phyloP scores from a whole-genome alignment of 2,113 vertebrate genomes.

The Aldabrachelys gigantea region DNA sequence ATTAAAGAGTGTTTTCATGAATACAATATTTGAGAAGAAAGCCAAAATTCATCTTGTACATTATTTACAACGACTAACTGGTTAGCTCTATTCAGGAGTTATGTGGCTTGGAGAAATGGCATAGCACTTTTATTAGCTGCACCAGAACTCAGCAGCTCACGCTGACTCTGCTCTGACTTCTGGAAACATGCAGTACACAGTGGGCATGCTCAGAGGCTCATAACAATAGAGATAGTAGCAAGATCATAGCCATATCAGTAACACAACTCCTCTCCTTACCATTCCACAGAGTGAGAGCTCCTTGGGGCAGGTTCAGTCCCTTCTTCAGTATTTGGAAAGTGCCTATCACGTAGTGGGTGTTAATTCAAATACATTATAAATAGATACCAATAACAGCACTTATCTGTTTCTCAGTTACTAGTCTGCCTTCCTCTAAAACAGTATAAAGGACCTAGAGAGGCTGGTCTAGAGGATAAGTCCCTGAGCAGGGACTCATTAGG shows the following conservation, averaged over 20 bases:
- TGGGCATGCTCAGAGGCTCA: background rate
- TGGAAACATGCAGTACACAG: background rate
- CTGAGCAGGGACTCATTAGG: background rate
- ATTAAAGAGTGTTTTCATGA: background rate
- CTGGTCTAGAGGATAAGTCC: background rate
- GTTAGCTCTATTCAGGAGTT: background rate
- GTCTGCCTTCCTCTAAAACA: background rate
- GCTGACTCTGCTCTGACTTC: background rate
- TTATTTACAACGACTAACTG: background rate
- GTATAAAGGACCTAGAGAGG: background rate
- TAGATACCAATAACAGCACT: background rate
- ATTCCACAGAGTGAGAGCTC: background rate
- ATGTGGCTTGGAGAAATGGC: background rate
- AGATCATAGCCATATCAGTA: background rate
- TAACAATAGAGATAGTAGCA: accelerated
- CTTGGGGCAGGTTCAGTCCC: background rate
- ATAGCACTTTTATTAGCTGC: background rate
- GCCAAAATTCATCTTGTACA: background rate
- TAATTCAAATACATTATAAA: background rate
- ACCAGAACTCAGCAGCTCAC: background rate
- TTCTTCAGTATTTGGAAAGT: background rate
- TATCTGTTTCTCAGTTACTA: background rate
- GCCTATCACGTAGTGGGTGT: background rate
- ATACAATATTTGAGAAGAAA: background rate
- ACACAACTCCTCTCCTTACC: background rate